Percentiles rank a stretch among this genome's conserved stretches.
Conservation (phyloP, 2,888 invertebrate genomes). For the Drosophila pegasa region DNA sequence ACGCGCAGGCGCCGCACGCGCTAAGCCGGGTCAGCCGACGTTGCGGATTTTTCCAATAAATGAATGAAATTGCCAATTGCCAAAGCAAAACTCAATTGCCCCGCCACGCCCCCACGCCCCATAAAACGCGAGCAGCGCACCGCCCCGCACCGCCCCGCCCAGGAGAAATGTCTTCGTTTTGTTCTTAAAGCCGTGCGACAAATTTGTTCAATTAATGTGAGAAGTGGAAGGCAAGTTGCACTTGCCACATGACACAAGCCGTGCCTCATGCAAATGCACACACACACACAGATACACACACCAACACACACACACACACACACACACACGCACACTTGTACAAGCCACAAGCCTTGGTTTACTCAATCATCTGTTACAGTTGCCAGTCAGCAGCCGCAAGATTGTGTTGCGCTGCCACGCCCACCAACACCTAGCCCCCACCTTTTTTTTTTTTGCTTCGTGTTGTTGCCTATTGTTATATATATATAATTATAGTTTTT, state of each 20-base stretch:
- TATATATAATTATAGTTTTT: slow-evolving; percentile 34
- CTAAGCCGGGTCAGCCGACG: slow-evolving; percentile 57
- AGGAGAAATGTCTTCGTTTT: neutral
- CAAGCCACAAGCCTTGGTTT: slow-evolving; percentile 49
- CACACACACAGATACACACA: slow-evolving; percentile 22
- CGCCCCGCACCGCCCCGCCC: neutral
- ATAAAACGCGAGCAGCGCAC: no score
- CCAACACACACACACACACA: slow-evolving; percentile 13
- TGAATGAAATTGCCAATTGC: slow-evolving; percentile 35
- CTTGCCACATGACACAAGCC: slow-evolving; percentile 41
- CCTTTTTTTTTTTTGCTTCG: slow-evolving; percentile 76
- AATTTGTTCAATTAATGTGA: slow-evolving; percentile 55
- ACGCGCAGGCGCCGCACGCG: slow-evolving; percentile 65
- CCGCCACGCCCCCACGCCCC: neutral
- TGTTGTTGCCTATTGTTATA: slow-evolving; percentile 78
- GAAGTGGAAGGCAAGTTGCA: slow-evolving; percentile 31
- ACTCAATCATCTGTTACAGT: slow-evolving; percentile 44
- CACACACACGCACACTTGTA: slow-evolving; percentile 18
- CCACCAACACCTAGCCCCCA: neutral
- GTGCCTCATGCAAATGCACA: slow-evolving; percentile 60
- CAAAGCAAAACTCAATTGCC: slow-evolving; percentile 2
- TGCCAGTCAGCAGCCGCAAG: slow-evolving; percentile 30
- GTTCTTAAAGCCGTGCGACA: slow-evolving; percentile 30
- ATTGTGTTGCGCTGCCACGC: slow-evolving; percentile 40
- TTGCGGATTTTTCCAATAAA: slow-evolving; percentile 79